Base-by-base conservation (phyloP, 1,140 invertebrate genomes). In the Pogonognathellus flavescens region DNA sequence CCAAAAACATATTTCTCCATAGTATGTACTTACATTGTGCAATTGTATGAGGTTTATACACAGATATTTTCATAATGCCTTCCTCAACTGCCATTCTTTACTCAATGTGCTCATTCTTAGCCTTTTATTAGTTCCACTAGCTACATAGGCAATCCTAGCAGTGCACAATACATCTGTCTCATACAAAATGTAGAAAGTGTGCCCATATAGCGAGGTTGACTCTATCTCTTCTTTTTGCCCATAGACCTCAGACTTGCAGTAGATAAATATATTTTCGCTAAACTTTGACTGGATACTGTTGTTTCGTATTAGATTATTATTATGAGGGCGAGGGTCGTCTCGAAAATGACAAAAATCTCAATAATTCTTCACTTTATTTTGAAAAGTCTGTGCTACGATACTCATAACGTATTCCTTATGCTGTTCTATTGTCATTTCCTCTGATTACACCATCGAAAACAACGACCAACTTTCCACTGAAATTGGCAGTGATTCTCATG, bases 401-500 rank as follows among this genome's bases (percentile, higher is more conserved):
- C 52, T 55, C 80, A 55, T 22, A 55, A 25, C 16, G 80, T 55
- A 41, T 31, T 18, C 14, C 53, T 80, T 53, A 25, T 81, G 18
- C 53, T 59, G 9, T 55, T 25, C 53, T 57, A 81, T 81, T 81
- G 41, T 76, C 70, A 76, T 81, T 49, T 62, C 53, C 18, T 82
- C 41, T 82, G 53, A 82, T 82, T 82, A 57, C 50, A 62, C 25
- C 31, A 82, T 62, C 55, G 50, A 25, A 57, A 57, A 20, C 22
- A 82, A 82, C 59, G 81, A 62, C 25, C 80, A 81, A 57, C 80
- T 81, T 53, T 81, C 31, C 11, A 20, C 18, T 16, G 80, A 81
- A 62, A 82, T 82, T 60, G 55, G 81, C 55, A 82, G 81, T 82
- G 81, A 82, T 82, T 82, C 81, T 82, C 81, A 82, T 82, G 81